Base-by-base conservation (phyloP, 2,888 invertebrate species). In the Xestia sexstrigata region DNA sequence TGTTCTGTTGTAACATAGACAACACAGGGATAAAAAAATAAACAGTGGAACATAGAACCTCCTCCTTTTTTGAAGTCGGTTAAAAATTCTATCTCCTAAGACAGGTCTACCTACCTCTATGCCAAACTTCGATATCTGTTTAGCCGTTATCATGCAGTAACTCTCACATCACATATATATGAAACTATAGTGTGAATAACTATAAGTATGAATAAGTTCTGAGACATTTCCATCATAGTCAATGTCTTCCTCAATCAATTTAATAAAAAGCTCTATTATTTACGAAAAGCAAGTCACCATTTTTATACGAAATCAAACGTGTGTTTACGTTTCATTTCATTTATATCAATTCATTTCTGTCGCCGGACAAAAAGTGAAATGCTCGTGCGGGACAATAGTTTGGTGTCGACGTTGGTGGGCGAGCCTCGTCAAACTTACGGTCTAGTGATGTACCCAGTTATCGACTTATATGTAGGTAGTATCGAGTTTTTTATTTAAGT, bases 301-400 rank as follows among this genome's bases (percentile, higher is more conserved):
- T 68, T 69, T 42, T 55, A 45, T 63, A 81, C 13, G 75, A 72
- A 73, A 84, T 75, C 60, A 74, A 70, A 72, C 58, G 47, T 75
- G 70, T 68, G 84, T 78, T 82, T 85, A 83, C 82, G 82, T 90
- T 86, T 85, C 86, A 87, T 91, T 86, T 86, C 85, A 89, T 90
- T 89, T 89, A 90, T 89, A 90, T 88, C 91, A 89, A 91, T 90
- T 91, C 88, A 91, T 91, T 91, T 89, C 84, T 87, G 87, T 86
- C 80, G 74, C 45, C 45, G 74, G 83, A 88, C 90, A 89, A 90
- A 90, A 91, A 91, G 89, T 86, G 81, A 85, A 89, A 89, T 88
- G 89, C 90, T 90, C 88, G 87, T 84, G 82, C 87, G 85, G 72
- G 81, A 90, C 90, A 91, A 91, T 90, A 87, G 87, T 87, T 87